phyloP scores from a whole-genome alignment of 2,797 vertebrate species.

The Sebastes jordani region DNA sequence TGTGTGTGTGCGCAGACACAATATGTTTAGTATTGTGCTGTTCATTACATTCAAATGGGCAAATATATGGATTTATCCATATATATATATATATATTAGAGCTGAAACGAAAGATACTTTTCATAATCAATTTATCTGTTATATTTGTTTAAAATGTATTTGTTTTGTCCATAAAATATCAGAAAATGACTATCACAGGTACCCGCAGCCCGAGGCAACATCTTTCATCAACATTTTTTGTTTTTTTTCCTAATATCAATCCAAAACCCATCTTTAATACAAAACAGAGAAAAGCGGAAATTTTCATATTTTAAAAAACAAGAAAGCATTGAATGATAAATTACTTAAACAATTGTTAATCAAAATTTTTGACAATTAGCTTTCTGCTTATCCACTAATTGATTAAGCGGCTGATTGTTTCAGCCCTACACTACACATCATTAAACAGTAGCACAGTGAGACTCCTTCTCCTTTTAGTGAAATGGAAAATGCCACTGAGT shows the following conservation, averaged over 20 bases:
- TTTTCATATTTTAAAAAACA: not conserved
- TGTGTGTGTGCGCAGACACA: conserved; percentile 8
- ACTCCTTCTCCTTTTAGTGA: not conserved
- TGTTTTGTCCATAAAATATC: too few species aligned
- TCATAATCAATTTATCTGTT: too few species aligned
- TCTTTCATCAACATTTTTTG: not conserved
- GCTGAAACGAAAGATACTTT: too few species aligned
- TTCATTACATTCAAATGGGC: not conserved
- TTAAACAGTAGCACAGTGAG: not conserved
- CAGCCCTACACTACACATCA: not conserved
- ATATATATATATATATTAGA: not conserved
- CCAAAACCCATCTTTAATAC: not conserved
- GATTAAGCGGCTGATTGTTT: not conserved
- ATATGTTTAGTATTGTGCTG: not conserved
- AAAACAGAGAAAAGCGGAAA: not conserved
- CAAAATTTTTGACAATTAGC: not conserved
- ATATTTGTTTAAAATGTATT: too few species aligned
- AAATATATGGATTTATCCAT: not conserved
- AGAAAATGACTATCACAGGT: too few species aligned
- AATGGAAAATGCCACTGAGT: not conserved
- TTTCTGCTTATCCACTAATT: not conserved
- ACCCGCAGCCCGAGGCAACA: not conserved
- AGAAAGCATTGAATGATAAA: not conserved
- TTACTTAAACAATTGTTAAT: not conserved
- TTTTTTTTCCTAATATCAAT: not conserved